Conservation (phyloP, 2,888 invertebrate species). For the Nematopogon swammerdamellus region DNA sequence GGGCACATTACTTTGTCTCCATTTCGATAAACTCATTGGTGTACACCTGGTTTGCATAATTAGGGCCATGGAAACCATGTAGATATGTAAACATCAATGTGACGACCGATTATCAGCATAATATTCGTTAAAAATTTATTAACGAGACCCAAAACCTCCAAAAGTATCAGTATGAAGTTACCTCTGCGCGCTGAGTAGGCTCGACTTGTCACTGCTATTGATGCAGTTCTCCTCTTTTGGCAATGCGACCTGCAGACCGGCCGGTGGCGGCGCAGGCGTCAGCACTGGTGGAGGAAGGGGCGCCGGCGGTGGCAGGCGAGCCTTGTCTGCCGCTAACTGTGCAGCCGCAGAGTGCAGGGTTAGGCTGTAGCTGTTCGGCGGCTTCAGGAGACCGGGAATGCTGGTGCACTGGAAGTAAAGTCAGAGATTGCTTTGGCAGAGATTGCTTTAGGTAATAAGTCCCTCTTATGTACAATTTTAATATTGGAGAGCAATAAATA, state of each 20-base stretch:
- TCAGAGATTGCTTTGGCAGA: too few species aligned
- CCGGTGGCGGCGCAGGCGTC: slow-evolving; percentile 27
- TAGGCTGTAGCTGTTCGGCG: slow-evolving; percentile 58
- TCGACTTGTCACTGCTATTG: slow-evolving; percentile 44
- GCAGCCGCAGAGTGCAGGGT: slow-evolving; percentile 43
- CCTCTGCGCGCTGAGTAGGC: slow-evolving; percentile 47
- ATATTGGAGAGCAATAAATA: slow-evolving; percentile 2
- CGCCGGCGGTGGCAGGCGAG: slow-evolving; percentile 37
- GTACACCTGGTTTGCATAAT: too few species aligned
- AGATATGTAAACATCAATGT: too few species aligned
- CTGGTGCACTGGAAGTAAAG: slow-evolving; percentile 54
- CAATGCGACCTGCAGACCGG: slow-evolving; percentile 8
- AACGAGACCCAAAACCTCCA: too few species aligned
- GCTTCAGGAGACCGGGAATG: slow-evolving; percentile 65
- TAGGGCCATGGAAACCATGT: too few species aligned
- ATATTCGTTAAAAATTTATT: too few species aligned
- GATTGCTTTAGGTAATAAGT: too few species aligned
- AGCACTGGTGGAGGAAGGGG: slow-evolving; percentile 31
- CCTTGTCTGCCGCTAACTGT: slow-evolving; percentile 38
- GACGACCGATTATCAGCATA: too few species aligned
- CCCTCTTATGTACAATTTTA: too few species aligned
- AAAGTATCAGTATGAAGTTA: too few species aligned
- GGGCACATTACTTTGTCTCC: too few species aligned
- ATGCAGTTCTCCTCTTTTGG: slow-evolving; percentile 38
- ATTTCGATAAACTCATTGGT: too few species aligned